Conservation (phyloP, 35 echinoderm and acorn worm genomes). For the Chiridota heheva region DNA sequence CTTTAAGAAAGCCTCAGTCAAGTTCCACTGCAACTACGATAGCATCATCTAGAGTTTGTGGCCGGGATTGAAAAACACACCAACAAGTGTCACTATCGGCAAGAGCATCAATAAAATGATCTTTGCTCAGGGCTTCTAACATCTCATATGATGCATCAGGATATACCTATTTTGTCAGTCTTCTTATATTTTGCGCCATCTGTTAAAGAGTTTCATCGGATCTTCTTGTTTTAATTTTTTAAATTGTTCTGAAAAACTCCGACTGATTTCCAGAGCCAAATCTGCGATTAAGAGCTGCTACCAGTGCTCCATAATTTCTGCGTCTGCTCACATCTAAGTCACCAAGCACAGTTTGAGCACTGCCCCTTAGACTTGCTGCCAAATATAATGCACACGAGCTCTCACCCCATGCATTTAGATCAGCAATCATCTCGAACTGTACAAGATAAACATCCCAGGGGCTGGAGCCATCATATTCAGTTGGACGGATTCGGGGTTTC, state of each 20-base stretch:
- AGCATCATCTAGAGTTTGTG: background rate
- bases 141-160: background rate
- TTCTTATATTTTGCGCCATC: conserved; percentile 22
- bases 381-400: background rate
- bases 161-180: conserved; percentile 1
- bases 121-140: background rate
- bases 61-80: background rate
- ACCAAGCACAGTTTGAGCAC: background rate
- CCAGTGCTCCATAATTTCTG: background rate
- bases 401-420: conserved; percentile 10
- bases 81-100: background rate
- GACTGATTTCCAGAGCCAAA: conserved; percentile 4
- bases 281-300: background rate
- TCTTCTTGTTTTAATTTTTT: too few relatives aligned
- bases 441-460: conserved; percentile 25
- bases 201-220: background rate
- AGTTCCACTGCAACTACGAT: conserved; percentile 21
- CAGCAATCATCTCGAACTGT: conserved; percentile 27
- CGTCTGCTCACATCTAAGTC: background rate
- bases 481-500: too few relatives aligned
- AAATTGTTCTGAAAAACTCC: background rate
- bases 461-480: background rate
- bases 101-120: conserved; percentile 35
- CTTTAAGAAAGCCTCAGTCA: conserved; percentile 5
- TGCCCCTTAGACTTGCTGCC: background rate